These are phyloP conservation scores for Andrena cerasifolii DNA, from an alignment of 1,140 invertebrate species.

Conservation along the genomic window DNA sequence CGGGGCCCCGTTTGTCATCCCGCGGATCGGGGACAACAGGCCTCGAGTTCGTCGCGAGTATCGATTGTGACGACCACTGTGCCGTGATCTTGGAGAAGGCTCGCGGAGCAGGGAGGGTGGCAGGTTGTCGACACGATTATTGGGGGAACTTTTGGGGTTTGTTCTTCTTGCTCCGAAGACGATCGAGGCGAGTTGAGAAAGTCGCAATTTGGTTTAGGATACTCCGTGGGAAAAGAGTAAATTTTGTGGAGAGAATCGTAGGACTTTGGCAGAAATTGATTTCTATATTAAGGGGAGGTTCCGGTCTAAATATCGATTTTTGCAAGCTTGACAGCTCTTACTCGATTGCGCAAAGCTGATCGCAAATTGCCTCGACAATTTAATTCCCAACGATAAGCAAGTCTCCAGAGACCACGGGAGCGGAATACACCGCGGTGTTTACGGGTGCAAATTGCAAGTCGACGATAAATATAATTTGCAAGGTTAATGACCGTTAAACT, in stretches of 20 bases:
- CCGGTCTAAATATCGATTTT: no score
- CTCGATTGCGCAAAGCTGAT: constrained; percentile 4
- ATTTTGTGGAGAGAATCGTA: no score
- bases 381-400: constrained; percentile 32
- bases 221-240: no score
- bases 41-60: constrained; percentile 6
- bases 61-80: constrained; percentile 4
- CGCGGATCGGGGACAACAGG: constrained; percentile 1
- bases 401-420: background rate
- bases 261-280: no score
- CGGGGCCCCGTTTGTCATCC: constrained; percentile 23
- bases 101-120: no score
- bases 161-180: no score
- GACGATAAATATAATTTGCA: constrained; percentile 60
- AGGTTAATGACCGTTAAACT: constrained; percentile 65
- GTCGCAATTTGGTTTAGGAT: no score
- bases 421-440: constrained; percentile 10
- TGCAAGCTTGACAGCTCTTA: background rate
- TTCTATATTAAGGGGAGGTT: no score
- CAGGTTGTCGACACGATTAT: no score
- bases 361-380: constrained; percentile 17
- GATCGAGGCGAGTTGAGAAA: no score
- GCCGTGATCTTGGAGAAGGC: constrained; percentile 1
- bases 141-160: no score
- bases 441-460: constrained; percentile 44